Conservation (phyloP, 2,888 invertebrate species). For the Caradrina clavipalpis region DNA sequence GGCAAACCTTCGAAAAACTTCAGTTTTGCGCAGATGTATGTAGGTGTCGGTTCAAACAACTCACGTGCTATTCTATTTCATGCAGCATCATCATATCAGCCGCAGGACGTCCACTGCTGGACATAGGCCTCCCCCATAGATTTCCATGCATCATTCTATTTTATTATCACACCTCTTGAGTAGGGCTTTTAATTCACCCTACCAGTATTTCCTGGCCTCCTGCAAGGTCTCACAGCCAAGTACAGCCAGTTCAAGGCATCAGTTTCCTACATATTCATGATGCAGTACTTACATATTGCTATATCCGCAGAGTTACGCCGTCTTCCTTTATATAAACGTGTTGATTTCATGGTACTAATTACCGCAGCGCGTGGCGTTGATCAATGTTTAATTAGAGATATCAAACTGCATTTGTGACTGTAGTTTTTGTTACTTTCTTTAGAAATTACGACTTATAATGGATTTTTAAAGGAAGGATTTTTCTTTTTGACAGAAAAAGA, state of each 20-base stretch:
- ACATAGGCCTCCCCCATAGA: no score
- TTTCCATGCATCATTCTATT: no score
- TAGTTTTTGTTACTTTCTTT: conserved; percentile 10
- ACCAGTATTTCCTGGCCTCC: no score
- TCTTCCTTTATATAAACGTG: conserved; percentile 39
- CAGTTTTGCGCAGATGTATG: conserved; percentile 1
- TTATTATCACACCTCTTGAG: no score
- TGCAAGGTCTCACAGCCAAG: no score
- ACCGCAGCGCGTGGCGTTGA: conserved; percentile 31
- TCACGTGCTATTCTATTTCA: conserved; percentile 19
- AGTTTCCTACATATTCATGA: no score
- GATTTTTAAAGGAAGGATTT: background rate
- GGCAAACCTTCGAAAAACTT: background rate
- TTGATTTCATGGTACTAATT: conserved; percentile 50
- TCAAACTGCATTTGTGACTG: conserved; percentile 18
- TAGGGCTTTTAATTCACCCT: no score
- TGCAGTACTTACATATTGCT: conserved; percentile 14
- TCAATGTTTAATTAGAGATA: conserved; percentile 40
- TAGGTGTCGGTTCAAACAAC: background rate
- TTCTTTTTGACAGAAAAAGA: no score
- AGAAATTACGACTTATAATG: background rate
- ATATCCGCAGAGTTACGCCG: conserved; percentile 24
- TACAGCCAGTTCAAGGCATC: no score
- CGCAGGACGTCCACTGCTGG: no score
- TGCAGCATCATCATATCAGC: no score